Conservation (phyloP, 2,888 invertebrate genomes). For the Atherix ibis region DNA sequence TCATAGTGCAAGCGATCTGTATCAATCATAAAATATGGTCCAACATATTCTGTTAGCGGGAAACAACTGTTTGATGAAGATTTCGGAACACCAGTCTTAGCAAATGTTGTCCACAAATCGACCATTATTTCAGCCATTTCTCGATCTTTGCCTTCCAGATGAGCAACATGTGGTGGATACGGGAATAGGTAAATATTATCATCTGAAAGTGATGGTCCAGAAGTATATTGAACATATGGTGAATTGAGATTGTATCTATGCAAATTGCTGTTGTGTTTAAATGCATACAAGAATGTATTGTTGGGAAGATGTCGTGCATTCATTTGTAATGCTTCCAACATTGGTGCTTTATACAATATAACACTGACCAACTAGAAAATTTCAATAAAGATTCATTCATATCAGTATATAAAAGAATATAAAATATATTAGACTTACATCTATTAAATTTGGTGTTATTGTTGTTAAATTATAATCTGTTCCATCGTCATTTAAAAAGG, state of each 20-base stretch:
- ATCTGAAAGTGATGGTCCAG: conserved; percentile 35
- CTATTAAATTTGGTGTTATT: conserved; percentile 32
- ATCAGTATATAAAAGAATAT: not conserved
- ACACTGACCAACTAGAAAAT: conserved; percentile 19
- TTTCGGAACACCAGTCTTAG: conserved; percentile 11
- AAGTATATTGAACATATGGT: conserved; percentile 28
- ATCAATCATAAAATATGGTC: conserved; percentile 4
- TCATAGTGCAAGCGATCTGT: too few species aligned
- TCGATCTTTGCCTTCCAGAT: conserved; percentile 16
- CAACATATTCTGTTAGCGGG: conserved; percentile 7
- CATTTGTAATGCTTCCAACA: conserved; percentile 22
- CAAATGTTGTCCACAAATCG: conserved; percentile 15
- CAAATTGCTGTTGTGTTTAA: conserved; percentile 33
- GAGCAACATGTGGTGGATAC: conserved; percentile 13
- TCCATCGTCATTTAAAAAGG: too few species aligned
- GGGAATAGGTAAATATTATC: conserved; percentile 35
- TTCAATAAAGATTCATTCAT: not conserved
- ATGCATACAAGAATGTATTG: conserved; percentile 34
- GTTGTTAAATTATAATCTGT: not conserved
- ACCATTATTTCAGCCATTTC: conserved; percentile 25
- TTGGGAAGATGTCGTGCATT: conserved; percentile 18
- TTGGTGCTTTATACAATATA: conserved; percentile 25
- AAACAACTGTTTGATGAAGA: conserved; percentile 8
- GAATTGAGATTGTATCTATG: conserved; percentile 29
- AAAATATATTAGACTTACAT: conserved; percentile 27